Base-by-base conservation (phyloP, 2,797 vertebrate species). In the Echiichthys vipera region DNA sequence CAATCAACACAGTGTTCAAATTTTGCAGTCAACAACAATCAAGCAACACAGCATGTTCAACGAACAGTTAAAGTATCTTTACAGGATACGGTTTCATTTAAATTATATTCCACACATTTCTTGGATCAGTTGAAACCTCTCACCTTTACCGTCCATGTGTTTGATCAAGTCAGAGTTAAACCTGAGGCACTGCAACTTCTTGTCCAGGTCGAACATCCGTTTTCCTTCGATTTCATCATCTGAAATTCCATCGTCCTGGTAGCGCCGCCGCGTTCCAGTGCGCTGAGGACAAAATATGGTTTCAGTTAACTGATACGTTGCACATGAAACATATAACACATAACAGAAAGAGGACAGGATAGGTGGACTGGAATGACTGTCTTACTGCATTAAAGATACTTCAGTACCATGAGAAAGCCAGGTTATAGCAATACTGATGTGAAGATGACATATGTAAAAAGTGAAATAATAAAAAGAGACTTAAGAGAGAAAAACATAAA, bases 181-280 rank as follows among this genome's bases (percentile, higher is more conserved):
- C 85, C 95, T 94, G 75, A 90, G 86, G 73, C 95, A 96, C 20
- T 92, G 88, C 74, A 99, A 94, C 85, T 99, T 99, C 71, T 99
- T 97, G 43, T 99, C 96, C 30, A 99, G 91, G 88, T 99, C 96
- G 83, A 99, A 99, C 0, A 93, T 97, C 65, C 97, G 95, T 84
- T 98, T 99, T 20, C 98, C 98, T 84, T 99, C 98, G 20, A 99
- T 99, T 91, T 99, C 98, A 70, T 99, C 98, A 15, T 99, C 98
- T 0, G 98, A 99, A 84, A 99, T 98, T 34, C 97, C 98, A 42
- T 99, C 98, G 0, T 99, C 98, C 77, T 98, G 96, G 24, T 99
- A 99, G 46, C 96, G 96, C 2, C 98, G 95, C 12, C 96, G 92
- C 63, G 97, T 98, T 8, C 96, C 97, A 46, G 96, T 95, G 74